These are phyloP conservation scores for Rhizoglyphus robini DNA, from an alignment of 1,140 invertebrate species.

Conservation along the genomic window DNA sequence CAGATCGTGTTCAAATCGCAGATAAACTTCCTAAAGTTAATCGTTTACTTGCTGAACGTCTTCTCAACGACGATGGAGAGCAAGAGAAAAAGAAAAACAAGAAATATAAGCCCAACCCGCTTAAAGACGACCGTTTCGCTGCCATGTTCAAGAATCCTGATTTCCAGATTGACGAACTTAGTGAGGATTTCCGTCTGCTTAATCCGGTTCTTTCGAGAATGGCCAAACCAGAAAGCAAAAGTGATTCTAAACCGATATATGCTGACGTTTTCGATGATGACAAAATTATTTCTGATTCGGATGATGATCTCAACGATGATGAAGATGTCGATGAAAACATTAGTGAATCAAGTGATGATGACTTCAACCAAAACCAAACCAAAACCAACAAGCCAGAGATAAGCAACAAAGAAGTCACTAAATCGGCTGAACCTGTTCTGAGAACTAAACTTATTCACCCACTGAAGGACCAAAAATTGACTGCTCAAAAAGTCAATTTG, in stretches of 20 bases:
- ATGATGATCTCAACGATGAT: slow-evolving; percentile 60
- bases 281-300: slow-evolving; percentile 36
- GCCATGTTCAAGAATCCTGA: slow-evolving; percentile 80
- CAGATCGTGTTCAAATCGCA: slow-evolving; percentile 55
- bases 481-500: too few relatives aligned
- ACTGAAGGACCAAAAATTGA: too few relatives aligned
- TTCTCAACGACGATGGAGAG: slow-evolving; percentile 54
- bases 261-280: slow-evolving; percentile 37
- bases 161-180: slow-evolving; percentile 75
- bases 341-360: slow-evolving; percentile 41
- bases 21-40: slow-evolving; percentile 39
- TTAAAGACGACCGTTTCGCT: slow-evolving; percentile 77
- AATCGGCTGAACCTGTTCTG: neutral
- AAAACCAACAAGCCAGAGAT: neutral
- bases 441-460: neutral
- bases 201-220: slow-evolving; percentile 76
- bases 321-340: slow-evolving; percentile 65
- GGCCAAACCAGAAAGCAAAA: slow-evolving; percentile 44
- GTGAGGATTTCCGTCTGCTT: slow-evolving; percentile 53
- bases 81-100: slow-evolving; percentile 26
- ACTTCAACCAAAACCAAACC: slow-evolving; percentile 40
- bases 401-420: neutral
- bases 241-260: slow-evolving; percentile 36
- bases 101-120: slow-evolving; percentile 40
- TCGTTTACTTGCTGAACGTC: slow-evolving; percentile 61